Base-by-base conservation (phyloP, 2,888 invertebrate species). In the Mycalesis mineus region DNA sequence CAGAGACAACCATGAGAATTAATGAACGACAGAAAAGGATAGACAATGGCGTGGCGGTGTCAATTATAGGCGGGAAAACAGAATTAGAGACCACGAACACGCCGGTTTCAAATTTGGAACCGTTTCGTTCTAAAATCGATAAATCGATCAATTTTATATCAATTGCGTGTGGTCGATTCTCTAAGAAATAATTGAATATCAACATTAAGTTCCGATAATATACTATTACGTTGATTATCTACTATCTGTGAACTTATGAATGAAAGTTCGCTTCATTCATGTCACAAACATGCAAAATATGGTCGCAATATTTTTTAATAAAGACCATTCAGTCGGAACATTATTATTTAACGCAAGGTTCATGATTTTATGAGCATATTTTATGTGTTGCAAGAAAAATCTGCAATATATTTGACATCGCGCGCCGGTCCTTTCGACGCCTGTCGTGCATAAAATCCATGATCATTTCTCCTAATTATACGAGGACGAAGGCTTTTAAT, bases 51-150 rank as follows among this genome's bases (percentile, higher is more conserved):
- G 83, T 84, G 84, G 80, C 85, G 78, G 74, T 80, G 88, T 87
- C 89, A 89, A 89, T 89, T 89, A 89, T 86, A 87, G 87, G 86
- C 89, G 88, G 88, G 83, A 77, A 86, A 85, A 82, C 79, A 72
- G 88, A 88, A 89, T 89, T 89, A 89, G 88, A 88, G 89, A 83
- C 79, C 67, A 77, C 68, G 78, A 78, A 68, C 69, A 71, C 71
- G 83, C 77, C 81, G 86, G 80, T 85, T 86, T 85, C 79, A 86
- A 89, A 88, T 88, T 89, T 88, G 79, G 84, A 84, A 87, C 81
- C 79, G 86, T 84, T 88, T 87, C 81, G 82, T 88, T 88, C 84
- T 82, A 84, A 81, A 66, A 87, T 85, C 88, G 87, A 87, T 86
- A 88, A 88, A 87, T 81, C 82, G 88, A 82, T 80, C 84, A 79